These are phyloP conservation scores for Cheilosia vulpina DNA, from an alignment of 2,888 invertebrate genomes.

Conservation along the genomic window DNA sequence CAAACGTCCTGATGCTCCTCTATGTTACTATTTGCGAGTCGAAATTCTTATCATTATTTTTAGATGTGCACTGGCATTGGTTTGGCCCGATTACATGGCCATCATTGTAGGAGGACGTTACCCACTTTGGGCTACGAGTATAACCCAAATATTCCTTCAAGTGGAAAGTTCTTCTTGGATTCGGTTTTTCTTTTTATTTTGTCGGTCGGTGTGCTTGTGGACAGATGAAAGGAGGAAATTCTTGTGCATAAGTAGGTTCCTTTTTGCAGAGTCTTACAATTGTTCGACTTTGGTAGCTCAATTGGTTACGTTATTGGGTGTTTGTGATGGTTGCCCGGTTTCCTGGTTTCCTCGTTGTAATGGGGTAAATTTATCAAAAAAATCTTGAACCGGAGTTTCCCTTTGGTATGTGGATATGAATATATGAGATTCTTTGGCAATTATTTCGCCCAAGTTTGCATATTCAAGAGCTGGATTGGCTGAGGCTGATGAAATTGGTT, in stretches of 20 bases:
- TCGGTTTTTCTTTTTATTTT: neutral
- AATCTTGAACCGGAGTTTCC: conserved; percentile 27
- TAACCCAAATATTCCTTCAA: conserved; percentile 52
- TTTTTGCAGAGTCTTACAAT: conserved; percentile 16
- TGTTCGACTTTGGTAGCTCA: conserved; percentile 30
- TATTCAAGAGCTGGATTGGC: neutral
- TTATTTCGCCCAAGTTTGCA: conserved; percentile 19
- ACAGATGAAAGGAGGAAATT: conserved; percentile 34
- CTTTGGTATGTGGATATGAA: conserved; percentile 14
- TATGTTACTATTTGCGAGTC: conserved; percentile 18
- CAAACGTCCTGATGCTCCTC: neutral
- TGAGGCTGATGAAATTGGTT: conserved; percentile 9
- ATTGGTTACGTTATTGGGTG: conserved; percentile 35
- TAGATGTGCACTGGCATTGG: conserved; percentile 16
- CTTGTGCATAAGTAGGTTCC: conserved; percentile 45
- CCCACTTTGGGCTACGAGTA: conserved; percentile 9
- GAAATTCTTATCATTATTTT: conserved; percentile 40
- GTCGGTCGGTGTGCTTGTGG: neutral
- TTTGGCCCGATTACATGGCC: conserved; percentile 25
- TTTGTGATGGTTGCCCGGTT: neutral
- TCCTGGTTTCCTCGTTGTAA: neutral
- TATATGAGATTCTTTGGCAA: conserved; percentile 16
- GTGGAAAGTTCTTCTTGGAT: conserved; percentile 38
- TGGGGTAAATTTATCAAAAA: conserved; percentile 10
- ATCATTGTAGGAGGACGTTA: conserved; percentile 13